Evolutionary conservation across 2,888 invertebrate genomes (phyloP).

Genomic region (Leistus spinibarbis): DNA sequence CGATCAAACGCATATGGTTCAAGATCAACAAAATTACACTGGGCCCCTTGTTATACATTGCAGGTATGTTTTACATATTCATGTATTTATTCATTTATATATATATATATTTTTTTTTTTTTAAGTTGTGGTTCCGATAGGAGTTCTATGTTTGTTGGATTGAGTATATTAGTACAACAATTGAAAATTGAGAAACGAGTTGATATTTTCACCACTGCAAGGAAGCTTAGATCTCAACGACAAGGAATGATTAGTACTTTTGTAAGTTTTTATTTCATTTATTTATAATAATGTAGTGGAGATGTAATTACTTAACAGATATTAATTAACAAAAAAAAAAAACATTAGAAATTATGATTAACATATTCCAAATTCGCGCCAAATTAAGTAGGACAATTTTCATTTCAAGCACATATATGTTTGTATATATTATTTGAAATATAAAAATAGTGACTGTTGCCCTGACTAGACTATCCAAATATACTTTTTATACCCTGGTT

Average conservation of each 20-base stretch:
- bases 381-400: too few relatives aligned
- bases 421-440: too few relatives aligned
- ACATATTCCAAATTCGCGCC: too few relatives aligned
- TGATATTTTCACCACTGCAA: constrained; percentile 82
- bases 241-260: constrained; percentile 83
- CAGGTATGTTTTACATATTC: constrained; percentile 61
- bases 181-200: constrained; percentile 82
- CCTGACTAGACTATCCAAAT: too few relatives aligned
- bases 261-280: constrained; percentile 62
- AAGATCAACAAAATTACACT: constrained; percentile 59
- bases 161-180: constrained; percentile 85
- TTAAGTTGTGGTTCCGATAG: constrained; percentile 81
- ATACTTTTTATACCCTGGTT: too few relatives aligned
- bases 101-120: constrained; percentile 35
- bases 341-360: too few relatives aligned
- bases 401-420: too few relatives aligned
- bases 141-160: constrained; percentile 87
- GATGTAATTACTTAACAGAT: too few relatives aligned
- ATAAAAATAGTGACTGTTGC: too few relatives aligned
- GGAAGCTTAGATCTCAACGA: constrained; percentile 84
- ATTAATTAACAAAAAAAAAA: too few relatives aligned
- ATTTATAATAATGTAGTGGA: constrained; percentile 14
- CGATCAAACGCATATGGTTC: constrained; percentile 70
- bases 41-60: constrained; percentile 87
- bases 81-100: neutral